These are phyloP conservation scores for Mustela nigripes DNA, from an alignment of 2,113 vertebrate species.

Conservation along the genomic window DNA sequence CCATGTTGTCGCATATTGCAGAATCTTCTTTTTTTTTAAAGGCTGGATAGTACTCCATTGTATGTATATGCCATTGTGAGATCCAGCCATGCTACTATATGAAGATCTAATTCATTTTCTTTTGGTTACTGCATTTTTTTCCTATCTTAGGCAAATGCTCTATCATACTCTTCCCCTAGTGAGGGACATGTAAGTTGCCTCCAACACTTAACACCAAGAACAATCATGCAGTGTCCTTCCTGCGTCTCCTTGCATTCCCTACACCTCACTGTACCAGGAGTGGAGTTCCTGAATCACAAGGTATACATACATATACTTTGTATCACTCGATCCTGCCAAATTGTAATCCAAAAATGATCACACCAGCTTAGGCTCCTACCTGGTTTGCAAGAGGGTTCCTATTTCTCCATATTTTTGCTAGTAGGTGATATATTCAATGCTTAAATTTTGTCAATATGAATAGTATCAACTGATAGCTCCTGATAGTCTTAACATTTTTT, in stretches of 20 bases:
- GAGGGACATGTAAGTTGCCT: neutral
- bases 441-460: neutral
- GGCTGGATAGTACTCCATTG: neutral
- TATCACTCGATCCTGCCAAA: neutral
- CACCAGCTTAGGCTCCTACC: neutral
- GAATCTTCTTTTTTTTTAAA: neutral
- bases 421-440: neutral
- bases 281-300: neutral
- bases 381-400: neutral
- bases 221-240: neutral
- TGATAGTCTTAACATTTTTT: neutral
- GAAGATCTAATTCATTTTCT: neutral
- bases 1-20: neutral
- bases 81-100: neutral
- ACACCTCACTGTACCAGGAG: neutral
- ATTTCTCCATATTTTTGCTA: neutral
- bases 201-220: neutral
- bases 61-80: neutral
- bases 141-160: neutral
- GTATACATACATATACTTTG: neutral
- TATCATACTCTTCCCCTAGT: neutral
- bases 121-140: neutral
- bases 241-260: too few relatives aligned
- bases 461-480: neutral
- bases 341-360: neutral